Evolutionary conservation across 2,888 invertebrate species (phyloP).

Genomic region (Melolontha melolontha): DNA sequence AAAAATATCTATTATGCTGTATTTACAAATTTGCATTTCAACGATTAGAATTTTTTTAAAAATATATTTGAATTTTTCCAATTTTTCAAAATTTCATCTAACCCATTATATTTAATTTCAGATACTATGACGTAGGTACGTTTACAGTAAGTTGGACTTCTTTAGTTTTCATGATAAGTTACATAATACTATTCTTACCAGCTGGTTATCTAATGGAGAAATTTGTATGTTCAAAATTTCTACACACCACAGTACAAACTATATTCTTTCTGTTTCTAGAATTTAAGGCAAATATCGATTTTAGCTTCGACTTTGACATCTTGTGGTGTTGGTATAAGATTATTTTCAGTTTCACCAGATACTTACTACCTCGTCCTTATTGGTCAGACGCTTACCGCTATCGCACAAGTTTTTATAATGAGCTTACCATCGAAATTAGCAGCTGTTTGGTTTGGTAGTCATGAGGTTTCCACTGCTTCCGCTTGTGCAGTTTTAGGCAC

Average conservation of each 20-base stretch:
- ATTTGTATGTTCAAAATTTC: slow-evolving; percentile 30
- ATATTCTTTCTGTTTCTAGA: slow-evolving; percentile 28
- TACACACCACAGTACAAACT: neutral
- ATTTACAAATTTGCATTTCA: too few species aligned
- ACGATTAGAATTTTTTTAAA: too few species aligned
- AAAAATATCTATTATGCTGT: too few species aligned
- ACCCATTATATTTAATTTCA: slow-evolving; percentile 49
- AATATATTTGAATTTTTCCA: too few species aligned
- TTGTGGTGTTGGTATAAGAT: slow-evolving; percentile 88
- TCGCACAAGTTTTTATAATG: slow-evolving; percentile 91
- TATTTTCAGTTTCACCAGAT: slow-evolving; percentile 85
- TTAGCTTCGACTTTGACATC: slow-evolving; percentile 69
- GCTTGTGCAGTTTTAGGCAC: slow-evolving; percentile 43
- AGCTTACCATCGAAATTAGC: slow-evolving; percentile 92
- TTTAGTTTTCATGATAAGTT: slow-evolving; percentile 95
- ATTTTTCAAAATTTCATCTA: too few species aligned
- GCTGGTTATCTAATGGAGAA: slow-evolving; percentile 83
- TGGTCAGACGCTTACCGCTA: slow-evolving; percentile 86
- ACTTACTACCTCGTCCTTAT: slow-evolving; percentile 87
- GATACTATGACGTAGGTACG: slow-evolving; percentile 78
- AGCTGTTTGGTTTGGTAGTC: slow-evolving; percentile 96
- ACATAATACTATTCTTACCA: slow-evolving; percentile 95
- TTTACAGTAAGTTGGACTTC: slow-evolving; percentile 91
- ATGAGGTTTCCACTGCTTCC: slow-evolving; percentile 74
- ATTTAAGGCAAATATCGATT: slow-evolving; percentile 41